phyloP scores from a whole-genome alignment of 2,113 vertebrate genomes.

The Oophaga pumilio region DNA sequence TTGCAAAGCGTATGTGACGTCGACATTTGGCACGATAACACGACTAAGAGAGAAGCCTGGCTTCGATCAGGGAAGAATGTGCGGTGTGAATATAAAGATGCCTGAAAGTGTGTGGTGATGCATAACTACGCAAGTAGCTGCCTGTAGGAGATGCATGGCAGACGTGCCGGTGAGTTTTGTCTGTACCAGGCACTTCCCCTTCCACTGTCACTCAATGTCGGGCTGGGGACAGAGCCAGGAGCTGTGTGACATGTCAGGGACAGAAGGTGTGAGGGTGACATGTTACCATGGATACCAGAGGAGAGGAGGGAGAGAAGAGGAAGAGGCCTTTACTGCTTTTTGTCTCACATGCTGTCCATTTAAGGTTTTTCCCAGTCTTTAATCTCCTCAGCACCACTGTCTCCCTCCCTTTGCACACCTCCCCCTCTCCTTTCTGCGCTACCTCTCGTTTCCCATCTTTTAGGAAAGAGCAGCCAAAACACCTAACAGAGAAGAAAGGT shows the following conservation, averaged over 20 bases:
- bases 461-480: constrained; percentile 16
- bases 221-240: constrained; percentile 58
- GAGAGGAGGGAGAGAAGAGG: constrained; percentile 34
- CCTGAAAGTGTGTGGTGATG: constrained; percentile 16
- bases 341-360: constrained; percentile 18
- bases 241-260: constrained; percentile 59
- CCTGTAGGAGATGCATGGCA: not conserved
- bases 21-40: not conserved
- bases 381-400: constrained; percentile 29
- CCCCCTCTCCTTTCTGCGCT: constrained; percentile 23
- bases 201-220: constrained; percentile 55
- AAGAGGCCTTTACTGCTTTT: constrained; percentile 43
- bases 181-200: constrained; percentile 39
- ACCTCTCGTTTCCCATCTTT: constrained; percentile 16
- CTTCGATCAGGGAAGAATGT: not conserved
- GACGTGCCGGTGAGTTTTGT: constrained; percentile 36
- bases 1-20: not conserved
- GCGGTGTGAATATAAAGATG: constrained; percentile 15
- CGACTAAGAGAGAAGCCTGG: not conserved
- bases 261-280: constrained; percentile 59
- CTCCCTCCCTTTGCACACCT: constrained; percentile 26
- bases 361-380: constrained; percentile 32
- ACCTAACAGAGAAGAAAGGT: constrained; percentile 8
- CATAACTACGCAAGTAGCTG: constrained; percentile 5
- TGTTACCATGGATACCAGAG: constrained; percentile 55